Evolutionary conservation across 2,797 vertebrate species (phyloP).

Genomic region (Melopsittacus undulatus): DNA sequence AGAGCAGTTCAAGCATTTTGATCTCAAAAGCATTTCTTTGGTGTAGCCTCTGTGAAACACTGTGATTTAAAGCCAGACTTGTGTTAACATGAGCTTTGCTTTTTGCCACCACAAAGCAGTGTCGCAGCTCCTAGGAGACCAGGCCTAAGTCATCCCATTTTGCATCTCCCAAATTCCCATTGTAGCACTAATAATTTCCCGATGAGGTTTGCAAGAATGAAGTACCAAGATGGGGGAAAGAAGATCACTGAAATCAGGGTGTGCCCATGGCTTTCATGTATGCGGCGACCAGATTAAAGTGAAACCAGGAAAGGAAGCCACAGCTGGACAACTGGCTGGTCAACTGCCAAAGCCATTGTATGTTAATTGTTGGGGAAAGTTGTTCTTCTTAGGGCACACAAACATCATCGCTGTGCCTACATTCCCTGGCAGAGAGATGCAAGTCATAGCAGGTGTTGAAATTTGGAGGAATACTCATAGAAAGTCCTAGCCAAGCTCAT

Average conservation of each 20-base stretch:
- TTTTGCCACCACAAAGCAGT: not conserved
- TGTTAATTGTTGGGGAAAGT: not conserved
- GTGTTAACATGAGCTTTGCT: not conserved
- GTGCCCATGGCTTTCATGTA: not conserved
- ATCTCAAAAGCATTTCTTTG: not conserved
- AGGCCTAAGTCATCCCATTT: not conserved
- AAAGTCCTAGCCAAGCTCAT: not conserved
- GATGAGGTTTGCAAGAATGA: not conserved
- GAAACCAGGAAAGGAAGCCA: constrained; percentile 20
- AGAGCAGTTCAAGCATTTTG: not conserved
- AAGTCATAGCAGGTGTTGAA: not conserved
- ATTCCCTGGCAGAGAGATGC: not conserved
- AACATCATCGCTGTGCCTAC: not conserved
- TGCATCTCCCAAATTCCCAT: not conserved
- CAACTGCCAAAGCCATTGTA: not conserved
- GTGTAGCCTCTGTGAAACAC: not conserved
- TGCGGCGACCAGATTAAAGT: not conserved
- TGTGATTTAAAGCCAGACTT: not conserved
- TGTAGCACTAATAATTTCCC: not conserved
- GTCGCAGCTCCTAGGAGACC: not conserved
- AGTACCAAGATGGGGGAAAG: not conserved
- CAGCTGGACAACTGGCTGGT: not conserved
- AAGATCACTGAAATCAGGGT: not conserved
- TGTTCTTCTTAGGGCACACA: not conserved
- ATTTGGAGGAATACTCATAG: not conserved